Base-by-base conservation (phyloP, 1,140 invertebrate genomes). In the Microplitis mediator region DNA sequence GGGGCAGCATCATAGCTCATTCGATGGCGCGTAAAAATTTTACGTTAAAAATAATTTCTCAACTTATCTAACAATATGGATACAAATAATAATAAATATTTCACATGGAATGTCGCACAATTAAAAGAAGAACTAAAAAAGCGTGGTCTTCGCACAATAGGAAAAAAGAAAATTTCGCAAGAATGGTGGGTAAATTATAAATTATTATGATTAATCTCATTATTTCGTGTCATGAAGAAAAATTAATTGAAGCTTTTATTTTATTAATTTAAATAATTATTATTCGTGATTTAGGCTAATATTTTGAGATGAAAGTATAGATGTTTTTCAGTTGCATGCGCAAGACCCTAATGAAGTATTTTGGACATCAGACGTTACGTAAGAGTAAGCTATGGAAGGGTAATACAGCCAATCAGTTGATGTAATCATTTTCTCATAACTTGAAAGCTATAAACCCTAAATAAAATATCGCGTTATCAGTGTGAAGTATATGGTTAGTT, bases 41-140 rank as follows among this genome's bases (percentile, higher is more conserved):
- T n/a, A n/a, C n/a, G n/a, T n/a, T n/a, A n/a, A n/a, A n/a, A n/a
- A n/a, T n/a, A n/a, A n/a, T n/a, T n/a, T n/a, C n/a, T n/a, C n/a
- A n/a, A n/a, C n/a, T n/a, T n/a, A n/a, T n/a, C n/a, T n/a, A n/a
- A n/a, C n/a, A n/a, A n/a, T n/a, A n/a, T n/a, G n/a, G n/a, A n/a
- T n/a, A n/a, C n/a, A n/a, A n/a, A n/a, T n/a, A n/a, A n/a, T n/a
- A 54, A 54, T 13, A 60, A 60, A 34, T 60, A 60, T 60, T 68
- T 68, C 4, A 50, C 9, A n/a, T 52, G 64, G 23, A 50, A 39
- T 32, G 14, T 45, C 3, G 14, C 8, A 50, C 50, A 52, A 54
- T 68, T 32, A 31, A 34, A 52, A 11, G 13, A n/a, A 34, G 51
- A 54, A 56, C 31, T 35, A 56, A 56, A 35, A 54, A n/a, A 31